Conservation (phyloP, 2,113 vertebrate genomes). For the Phyllostomus hastatus region DNA sequence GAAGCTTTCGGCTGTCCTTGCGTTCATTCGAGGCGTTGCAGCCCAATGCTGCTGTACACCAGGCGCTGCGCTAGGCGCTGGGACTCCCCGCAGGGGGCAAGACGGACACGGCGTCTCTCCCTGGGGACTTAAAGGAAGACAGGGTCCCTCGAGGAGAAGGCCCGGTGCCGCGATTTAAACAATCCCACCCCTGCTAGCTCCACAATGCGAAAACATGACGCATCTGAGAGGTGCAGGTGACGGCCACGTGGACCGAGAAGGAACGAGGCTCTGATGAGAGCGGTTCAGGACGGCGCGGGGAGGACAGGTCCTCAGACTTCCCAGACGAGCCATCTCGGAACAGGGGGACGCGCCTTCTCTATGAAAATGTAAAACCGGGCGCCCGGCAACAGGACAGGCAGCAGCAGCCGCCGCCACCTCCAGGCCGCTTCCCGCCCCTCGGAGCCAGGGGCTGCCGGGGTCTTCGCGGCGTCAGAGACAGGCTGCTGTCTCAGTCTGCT, state of each 20-base stretch:
- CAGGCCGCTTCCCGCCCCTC: not conserved
- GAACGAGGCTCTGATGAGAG: not conserved
- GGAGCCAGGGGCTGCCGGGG: not conserved
- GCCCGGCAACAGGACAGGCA: not conserved
- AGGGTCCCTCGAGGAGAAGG: not conserved
- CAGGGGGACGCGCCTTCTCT: not conserved
- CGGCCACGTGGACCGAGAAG: not conserved
- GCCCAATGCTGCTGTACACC: not conserved
- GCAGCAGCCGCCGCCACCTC: not conserved
- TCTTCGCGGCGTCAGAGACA: not conserved
- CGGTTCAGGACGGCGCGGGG: not conserved
- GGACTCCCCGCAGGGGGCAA: not conserved
- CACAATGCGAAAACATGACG: not conserved
- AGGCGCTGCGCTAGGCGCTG: not conserved
- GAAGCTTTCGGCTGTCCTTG: not conserved
- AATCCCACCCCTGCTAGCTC: not conserved
- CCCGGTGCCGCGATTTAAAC: not conserved
- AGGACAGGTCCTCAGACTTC: not conserved
- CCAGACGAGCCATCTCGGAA: not conserved
- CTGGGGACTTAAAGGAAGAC: not conserved
- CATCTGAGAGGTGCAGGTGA: fast-evolving
- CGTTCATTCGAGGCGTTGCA: not conserved
- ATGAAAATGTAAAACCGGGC: not conserved
- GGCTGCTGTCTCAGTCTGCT: not conserved
- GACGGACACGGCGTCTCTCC: not conserved